Conservation (phyloP, 2,888 invertebrate genomes). For the Leuctra nigra region DNA sequence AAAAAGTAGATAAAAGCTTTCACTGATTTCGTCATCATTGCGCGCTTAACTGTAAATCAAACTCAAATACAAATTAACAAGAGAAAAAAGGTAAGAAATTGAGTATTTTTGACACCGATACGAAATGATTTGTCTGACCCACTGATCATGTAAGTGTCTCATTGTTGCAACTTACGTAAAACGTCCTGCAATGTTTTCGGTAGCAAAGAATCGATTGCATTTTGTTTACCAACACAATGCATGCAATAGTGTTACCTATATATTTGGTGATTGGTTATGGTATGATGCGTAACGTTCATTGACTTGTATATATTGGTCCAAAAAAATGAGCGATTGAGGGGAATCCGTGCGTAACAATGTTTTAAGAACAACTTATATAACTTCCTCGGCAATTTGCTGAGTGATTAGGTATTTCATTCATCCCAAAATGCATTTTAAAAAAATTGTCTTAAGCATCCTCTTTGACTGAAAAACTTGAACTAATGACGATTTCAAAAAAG, state of each 20-base stretch:
- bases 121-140: background rate
- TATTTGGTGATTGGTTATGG: background rate
- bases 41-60: background rate
- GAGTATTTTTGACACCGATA: background rate
- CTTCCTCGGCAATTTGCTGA: too few relatives aligned
- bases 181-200: too few relatives aligned
- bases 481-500: too few relatives aligned
- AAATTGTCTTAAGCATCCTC: too few relatives aligned
- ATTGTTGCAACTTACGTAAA: background rate
- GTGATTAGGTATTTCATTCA: background rate
- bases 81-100: background rate
- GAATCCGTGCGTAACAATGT: too few relatives aligned
- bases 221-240: background rate
- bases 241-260: background rate
- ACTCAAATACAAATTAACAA: background rate
- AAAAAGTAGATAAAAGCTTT: constrained; percentile 13
- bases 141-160: background rate
- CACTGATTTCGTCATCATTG: constrained; percentile 14
- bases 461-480: too few relatives aligned
- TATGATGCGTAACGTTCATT: background rate
- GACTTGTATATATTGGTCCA: too few relatives aligned
- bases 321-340: background rate
- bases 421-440: background rate
- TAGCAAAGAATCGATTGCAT: background rate
- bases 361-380: too few relatives aligned